Evolutionary conservation across 92 coral and sea anemone genomes (phyloP).

Genomic region (Epizoanthus ramosus): DNA sequence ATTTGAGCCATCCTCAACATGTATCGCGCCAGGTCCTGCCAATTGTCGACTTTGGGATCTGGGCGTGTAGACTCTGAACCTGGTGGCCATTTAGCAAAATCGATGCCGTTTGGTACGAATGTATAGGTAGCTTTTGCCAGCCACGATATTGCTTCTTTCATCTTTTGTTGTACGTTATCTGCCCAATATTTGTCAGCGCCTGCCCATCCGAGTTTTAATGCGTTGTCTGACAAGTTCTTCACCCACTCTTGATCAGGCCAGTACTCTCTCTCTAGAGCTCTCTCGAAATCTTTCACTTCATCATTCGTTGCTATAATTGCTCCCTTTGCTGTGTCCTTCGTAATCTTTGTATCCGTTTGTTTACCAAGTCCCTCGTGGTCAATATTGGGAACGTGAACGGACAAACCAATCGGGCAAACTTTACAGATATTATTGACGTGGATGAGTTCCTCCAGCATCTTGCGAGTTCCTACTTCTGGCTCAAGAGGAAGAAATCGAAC

Average conservation of each 20-base stretch:
- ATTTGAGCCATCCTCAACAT: conserved; percentile 14
- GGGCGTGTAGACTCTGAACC: no score
- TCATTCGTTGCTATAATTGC: not conserved
- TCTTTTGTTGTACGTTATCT: not conserved
- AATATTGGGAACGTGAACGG: not conserved
- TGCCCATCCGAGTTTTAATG: not conserved
- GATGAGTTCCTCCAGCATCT: not conserved
- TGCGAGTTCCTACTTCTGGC: conserved; percentile 41
- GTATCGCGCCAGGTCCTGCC: conserved; percentile 7
- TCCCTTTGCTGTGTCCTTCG: not conserved
- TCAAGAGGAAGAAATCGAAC: conserved; percentile 66
- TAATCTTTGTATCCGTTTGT: not conserved
- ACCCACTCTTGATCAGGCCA: not conserved
- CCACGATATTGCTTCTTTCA: not conserved
- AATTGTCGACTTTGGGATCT: not conserved
- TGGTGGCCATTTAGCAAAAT: not conserved
- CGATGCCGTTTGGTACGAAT: not conserved
- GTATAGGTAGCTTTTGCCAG: conserved; percentile 4
- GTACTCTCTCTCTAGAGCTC: not conserved
- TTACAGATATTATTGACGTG: not conserved
- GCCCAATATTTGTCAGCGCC: not conserved
- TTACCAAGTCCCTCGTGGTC: not conserved
- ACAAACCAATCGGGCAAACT: not conserved
- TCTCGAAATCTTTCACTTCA: not conserved
- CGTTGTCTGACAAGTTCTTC: not conserved